A percentile compares a stretch with the other conserved stretches of the same genome.
These are phyloP conservation scores for Steromphala cineraria DNA, from an alignment of 2,888 invertebrate genomes.

Conservation along the genomic window DNA sequence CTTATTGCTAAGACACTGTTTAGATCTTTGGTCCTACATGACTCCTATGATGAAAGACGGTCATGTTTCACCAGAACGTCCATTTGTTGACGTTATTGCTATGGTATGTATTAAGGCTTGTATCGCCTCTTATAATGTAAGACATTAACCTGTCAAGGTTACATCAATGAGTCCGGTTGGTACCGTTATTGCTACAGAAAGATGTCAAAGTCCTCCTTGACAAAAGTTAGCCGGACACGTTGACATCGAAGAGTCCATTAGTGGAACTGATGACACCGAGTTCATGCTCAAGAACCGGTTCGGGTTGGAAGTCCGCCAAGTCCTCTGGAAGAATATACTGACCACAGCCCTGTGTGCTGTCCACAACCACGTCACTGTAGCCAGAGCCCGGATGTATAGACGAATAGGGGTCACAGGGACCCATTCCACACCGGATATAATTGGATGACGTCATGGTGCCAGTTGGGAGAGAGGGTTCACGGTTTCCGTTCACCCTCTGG, in stretches of 20 bases:
- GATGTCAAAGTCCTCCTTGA: too few relatives aligned
- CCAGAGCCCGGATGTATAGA: slow-evolving; percentile 11
- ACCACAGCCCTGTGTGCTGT: slow-evolving; percentile 42
- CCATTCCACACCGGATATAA: slow-evolving; percentile 23
- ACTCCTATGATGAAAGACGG: too few relatives aligned
- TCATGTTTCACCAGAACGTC: too few relatives aligned
- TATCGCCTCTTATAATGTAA: too few relatives aligned
- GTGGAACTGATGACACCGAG: slow-evolving; percentile 41
- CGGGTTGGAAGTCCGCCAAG: slow-evolving; percentile 44
- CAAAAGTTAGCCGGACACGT: slow-evolving; percentile 16
- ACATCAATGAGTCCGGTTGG: too few relatives aligned
- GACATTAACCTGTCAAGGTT: too few relatives aligned
- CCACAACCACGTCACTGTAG: slow-evolving; percentile 30
- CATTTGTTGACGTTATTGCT: too few relatives aligned
- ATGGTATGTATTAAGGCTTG: too few relatives aligned
- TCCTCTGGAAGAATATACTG: slow-evolving; percentile 52
- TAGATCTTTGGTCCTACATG: too few relatives aligned
- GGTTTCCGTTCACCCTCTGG: slow-evolving; percentile 15
- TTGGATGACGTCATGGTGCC: slow-evolving; percentile 32
- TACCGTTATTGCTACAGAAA: too few relatives aligned
- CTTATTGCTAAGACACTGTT: too few relatives aligned
- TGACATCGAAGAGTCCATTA: slow-evolving; percentile 33
- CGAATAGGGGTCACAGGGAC: slow-evolving; percentile 27
- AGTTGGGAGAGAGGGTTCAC: slow-evolving; percentile 28
- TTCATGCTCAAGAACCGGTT: slow-evolving; percentile 41